These are phyloP conservation scores for Anarrhichthys ocellatus DNA, from an alignment of 2,113 vertebrate species.

Conservation along the genomic window DNA sequence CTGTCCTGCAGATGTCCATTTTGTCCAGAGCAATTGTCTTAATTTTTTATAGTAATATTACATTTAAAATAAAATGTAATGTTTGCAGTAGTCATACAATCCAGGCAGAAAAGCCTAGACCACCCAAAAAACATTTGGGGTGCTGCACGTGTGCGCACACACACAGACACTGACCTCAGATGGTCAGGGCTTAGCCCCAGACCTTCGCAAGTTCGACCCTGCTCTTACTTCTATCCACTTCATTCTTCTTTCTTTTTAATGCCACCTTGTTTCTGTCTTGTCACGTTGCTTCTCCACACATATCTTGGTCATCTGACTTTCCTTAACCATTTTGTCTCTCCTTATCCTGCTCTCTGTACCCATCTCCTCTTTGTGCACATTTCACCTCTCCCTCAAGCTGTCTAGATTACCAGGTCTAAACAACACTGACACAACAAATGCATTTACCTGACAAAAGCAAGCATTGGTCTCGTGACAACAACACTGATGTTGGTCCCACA, in stretches of 20 bases:
- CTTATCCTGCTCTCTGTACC: background rate
- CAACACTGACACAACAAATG: slow-evolving; percentile 3
- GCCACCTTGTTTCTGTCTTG: background rate
- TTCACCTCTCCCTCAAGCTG: slow-evolving; percentile 25
- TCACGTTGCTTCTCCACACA: background rate
- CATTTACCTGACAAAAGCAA: slow-evolving; percentile 11
- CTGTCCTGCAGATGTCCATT: background rate
- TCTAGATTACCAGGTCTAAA: slow-evolving; percentile 18
- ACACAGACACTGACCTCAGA: background rate
- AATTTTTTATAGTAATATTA: no score
- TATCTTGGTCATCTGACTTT: slow-evolving; percentile 18
- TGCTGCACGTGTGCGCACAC: no score
- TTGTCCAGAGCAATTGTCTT: no score
- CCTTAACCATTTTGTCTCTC: slow-evolving; percentile 2
- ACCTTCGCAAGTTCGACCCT: background rate
- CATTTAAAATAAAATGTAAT: background rate
- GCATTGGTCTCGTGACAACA: background rate
- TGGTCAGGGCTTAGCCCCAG: background rate
- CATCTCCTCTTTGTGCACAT: background rate
- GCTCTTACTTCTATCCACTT: slow-evolving; percentile 3
- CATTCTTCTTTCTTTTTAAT: slow-evolving; percentile 23
- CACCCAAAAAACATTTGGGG: no score
- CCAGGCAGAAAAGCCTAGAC: background rate
- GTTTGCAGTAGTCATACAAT: background rate
- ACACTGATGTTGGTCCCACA: background rate